Base-by-base conservation (phyloP, 1,140 invertebrate genomes). In the Ganaspis sp. region DNA sequence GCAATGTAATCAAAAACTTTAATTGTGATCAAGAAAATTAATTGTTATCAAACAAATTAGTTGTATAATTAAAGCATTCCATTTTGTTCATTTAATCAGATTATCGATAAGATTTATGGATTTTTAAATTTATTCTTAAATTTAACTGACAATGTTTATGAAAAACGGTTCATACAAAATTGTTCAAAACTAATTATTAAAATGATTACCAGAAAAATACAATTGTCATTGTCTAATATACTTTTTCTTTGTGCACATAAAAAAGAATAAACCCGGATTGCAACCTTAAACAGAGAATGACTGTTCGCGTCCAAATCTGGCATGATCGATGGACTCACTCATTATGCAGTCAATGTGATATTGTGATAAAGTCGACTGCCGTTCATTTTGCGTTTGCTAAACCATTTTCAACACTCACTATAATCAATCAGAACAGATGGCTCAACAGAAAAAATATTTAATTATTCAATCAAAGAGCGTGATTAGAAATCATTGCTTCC, bases 351-450 rank as follows among this genome's bases (percentile, higher is more conserved):
- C 2, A 64, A 49, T 49, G 45, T 49, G 45, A 17, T 49, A 49
- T 49, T 49, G 45, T 49, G 45, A 49, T 49, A n/a, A 49, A 17
- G 45, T 49, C 45, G n/a, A 49, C 1, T 49, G 45, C 45, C 45
- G 45, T 49, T 49, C 45, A 49, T 49, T 49, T 49, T 5, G 45
- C 45, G n/a, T 49, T 49, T 49, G 45, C n/a, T 49, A 8, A 49
- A 49, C 5, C 5, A 49, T 49, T 49, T 49, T 49, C 45, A 49
- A 49, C 45, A 49, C 45, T 49, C 15, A 49, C 9, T n/a, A 26
- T 29, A 58, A 26, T 64, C 23, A 64, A 29, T 64, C 54, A 26
- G 23, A 64, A 29, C 54, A 64, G 54, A 64, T 64, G 54, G 54
- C 54, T 64, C 54, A n/a, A 5, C 21, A 64, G 11, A 29, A 9